Percentiles rank a stretch among this genome's conserved stretches.
Evolutionary conservation across 2,888 invertebrate species (phyloP).

Genomic region (Drosophila tripunctata): DNA sequence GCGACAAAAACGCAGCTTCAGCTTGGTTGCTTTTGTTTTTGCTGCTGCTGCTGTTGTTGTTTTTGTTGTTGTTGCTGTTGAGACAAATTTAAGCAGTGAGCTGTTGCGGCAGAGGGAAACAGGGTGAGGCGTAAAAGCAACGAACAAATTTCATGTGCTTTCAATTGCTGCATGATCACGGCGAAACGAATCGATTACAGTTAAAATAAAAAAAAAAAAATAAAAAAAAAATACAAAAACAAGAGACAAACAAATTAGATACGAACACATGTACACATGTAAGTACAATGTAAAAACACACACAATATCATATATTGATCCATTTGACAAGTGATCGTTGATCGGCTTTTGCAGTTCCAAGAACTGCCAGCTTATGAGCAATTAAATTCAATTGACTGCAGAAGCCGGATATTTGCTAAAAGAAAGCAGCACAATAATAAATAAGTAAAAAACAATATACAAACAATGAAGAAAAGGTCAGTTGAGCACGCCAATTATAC

Average conservation of each 20-base stretch:
- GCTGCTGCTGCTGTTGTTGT: conserved; percentile 26
- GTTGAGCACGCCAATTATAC: too few relatives aligned
- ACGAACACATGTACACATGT: conserved; percentile 1
- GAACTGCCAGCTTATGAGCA: conserved; percentile 44
- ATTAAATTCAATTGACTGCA: conserved; percentile 57
- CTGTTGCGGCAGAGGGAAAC: conserved; percentile 24
- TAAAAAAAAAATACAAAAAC: too few relatives aligned
- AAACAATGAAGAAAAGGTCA: too few relatives aligned
- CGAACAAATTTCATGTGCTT: conserved; percentile 58
- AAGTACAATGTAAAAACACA: too few relatives aligned
- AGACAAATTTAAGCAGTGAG: conserved; percentile 43
- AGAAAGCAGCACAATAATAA: too few relatives aligned
- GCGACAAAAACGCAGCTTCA: conserved; percentile 62
- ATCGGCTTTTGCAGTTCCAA: conserved; percentile 43
- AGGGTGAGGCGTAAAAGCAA: too few relatives aligned
- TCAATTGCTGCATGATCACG: conserved; percentile 60
- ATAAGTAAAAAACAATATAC: not conserved
- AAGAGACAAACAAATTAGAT: conserved; percentile 57
- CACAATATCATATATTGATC: conserved; percentile 9
- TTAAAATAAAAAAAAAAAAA: too few relatives aligned
- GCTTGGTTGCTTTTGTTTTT: conserved; percentile 24
- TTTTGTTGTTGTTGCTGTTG: conserved; percentile 12
- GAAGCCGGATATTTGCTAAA: conserved; percentile 34
- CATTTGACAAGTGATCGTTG: conserved; percentile 49
- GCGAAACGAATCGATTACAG: conserved; percentile 60